Base-by-base conservation (phyloP, 2,797 vertebrate genomes). In the Pseudocheirus occidentalis region DNA sequence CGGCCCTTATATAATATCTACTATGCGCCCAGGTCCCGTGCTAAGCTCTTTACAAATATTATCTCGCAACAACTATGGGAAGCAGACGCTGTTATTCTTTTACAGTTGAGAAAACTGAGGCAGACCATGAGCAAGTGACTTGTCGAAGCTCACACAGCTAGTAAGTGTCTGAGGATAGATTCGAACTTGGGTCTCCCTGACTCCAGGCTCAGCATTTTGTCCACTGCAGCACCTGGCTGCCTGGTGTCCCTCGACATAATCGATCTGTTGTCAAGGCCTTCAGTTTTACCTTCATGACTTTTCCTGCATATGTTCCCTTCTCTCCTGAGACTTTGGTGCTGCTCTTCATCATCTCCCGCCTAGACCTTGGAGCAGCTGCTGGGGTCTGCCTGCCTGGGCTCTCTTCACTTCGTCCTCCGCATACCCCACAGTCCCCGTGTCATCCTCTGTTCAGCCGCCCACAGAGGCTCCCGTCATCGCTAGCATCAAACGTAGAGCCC, bases 1-100 rank as follows among this genome's bases (percentile, higher is more conserved):
- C 0, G 10, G 34, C 34, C 0, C 31, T 14, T n/a, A 14, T 34
- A 5, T 16, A 16, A 14, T 5, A 2, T 6, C 34, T 18, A 12
- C 28, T 16, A 5, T n/a, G 59, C 9, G n/a, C 13, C 66, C n/a
- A 21, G 66, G n/a, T 0, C 62, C 62, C 9, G 18, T 40, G 66
- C 34, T 7, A 40, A 40, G 16, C n/a, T 21, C 14, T n/a, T 40
- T 73, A 9, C n/a, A 73, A 73, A 40, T 9, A 40, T 73, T 28
- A 13, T 62, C 59, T n/a, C 12, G 13, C 59, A 14, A n/a, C 62
- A 16, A 6, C 62, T 66, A 16, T n/a, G 62, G 62, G 62, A n/a
- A 66, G 13, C 12, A 29, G 29, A 31, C 13, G 29, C 58, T n/a
- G 16, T 18, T 5, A n/a, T 66, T 18, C 18, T 21, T 40, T 73